Conservation (phyloP, 30 jellyfish, hydroid and myxozoan species). For the Mastigias papua region DNA sequence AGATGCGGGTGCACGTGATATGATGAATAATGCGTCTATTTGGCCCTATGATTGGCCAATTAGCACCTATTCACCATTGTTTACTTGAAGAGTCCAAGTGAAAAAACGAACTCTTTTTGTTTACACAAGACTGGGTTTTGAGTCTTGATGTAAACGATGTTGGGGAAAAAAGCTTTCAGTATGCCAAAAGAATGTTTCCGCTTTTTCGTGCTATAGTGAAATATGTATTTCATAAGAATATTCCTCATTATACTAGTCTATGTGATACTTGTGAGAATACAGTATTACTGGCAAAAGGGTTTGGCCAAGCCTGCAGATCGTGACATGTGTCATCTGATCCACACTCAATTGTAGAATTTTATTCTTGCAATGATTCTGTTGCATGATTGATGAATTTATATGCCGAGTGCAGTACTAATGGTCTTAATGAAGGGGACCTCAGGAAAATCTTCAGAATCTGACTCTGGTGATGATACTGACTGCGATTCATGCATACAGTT, state of each 20-base stretch:
- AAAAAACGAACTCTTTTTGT: too few species aligned
- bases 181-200: too few species aligned
- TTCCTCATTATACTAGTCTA: slow-evolving; percentile 44
- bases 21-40: too few species aligned
- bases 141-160: too few species aligned
- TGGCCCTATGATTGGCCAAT: too few species aligned
- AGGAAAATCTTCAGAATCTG: neutral
- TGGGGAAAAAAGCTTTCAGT: too few species aligned
- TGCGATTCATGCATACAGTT: too few species aligned
- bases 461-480: slow-evolving; percentile 19
- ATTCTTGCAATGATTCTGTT: slow-evolving; percentile 22
- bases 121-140: too few species aligned
- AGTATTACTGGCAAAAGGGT: slow-evolving; percentile 24
- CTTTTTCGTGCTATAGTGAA: too few species aligned
- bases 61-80: too few species aligned
- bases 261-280: slow-evolving; percentile 64
- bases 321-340: slow-evolving; percentile 5
- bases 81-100: too few species aligned
- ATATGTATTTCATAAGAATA: slow-evolving; percentile 14
- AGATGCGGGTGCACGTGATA: too few species aligned
- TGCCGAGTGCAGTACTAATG: slow-evolving; percentile 21
- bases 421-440: neutral
- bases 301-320: slow-evolving; percentile 4
- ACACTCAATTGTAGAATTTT: neutral
- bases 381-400: slow-evolving; percentile 4